A percentile compares a stretch with the other conserved stretches of the same genome.
Evolutionary conservation across 2,113 vertebrate genomes (phyloP).

Genomic region (Recurvirostra avosetta): DNA sequence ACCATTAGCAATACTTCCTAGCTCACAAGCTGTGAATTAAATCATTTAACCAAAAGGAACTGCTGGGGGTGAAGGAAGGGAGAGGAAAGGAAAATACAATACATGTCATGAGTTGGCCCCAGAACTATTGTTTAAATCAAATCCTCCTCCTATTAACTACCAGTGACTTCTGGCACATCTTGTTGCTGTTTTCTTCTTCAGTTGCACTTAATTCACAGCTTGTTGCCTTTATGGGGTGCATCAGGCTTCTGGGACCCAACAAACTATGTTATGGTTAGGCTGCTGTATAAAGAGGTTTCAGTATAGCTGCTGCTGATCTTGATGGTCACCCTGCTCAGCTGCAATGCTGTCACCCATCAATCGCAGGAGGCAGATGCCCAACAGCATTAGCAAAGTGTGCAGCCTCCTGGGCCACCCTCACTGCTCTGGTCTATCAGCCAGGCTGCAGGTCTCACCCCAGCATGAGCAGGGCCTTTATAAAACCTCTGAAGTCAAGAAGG

Average conservation of each 20-base stretch:
- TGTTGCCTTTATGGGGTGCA: accelerated
- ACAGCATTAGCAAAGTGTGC: not conserved
- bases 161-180: not conserved
- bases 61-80: not conserved
- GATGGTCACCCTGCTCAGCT: not conserved
- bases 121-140: not conserved
- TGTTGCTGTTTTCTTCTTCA: not conserved
- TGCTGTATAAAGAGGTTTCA: not conserved
- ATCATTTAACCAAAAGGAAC: not conserved
- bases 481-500: not conserved
- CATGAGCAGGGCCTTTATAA: not conserved
- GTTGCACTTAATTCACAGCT: not conserved
- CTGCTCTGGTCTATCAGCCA: not conserved
- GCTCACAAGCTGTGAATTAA: not conserved
- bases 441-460: not conserved
- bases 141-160: not conserved
- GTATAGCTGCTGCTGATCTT: not conserved
- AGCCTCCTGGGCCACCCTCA: not conserved
- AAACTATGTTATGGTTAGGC: not conserved
- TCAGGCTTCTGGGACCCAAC: not conserved
- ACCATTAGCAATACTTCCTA: not conserved
- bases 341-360: not conserved
- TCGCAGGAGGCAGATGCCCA: accelerated
- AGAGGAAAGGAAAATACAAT: not conserved
- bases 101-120: not conserved